These are phyloP conservation scores for Pomacea maculata DNA, from an alignment of 1,140 invertebrate species.

Conservation along the genomic window DNA sequence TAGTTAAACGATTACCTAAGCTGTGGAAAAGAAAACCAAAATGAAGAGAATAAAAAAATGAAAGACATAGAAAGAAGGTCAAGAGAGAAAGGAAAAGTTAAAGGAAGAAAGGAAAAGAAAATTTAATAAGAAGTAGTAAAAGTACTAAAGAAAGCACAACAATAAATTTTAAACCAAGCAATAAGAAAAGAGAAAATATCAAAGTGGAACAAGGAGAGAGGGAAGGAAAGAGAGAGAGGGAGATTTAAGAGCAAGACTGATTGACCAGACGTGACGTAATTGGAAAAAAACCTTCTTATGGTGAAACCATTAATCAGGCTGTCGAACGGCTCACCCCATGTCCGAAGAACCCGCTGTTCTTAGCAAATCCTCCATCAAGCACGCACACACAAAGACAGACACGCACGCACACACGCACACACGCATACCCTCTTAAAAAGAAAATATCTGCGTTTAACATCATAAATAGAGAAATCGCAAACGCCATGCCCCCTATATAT, in stretches of 20 bases:
- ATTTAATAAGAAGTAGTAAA: background rate
- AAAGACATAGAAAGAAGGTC: background rate
- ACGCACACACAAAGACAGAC: no score
- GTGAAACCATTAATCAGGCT: no score
- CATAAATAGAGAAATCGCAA: no score
- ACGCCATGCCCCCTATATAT: no score
- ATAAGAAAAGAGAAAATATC: background rate
- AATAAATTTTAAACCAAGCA: background rate
- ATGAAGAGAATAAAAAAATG: background rate
- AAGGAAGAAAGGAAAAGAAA: background rate
- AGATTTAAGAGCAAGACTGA: conserved; percentile 1
- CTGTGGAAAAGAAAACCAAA: background rate
- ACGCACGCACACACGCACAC: no score
- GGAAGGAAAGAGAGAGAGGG: background rate
- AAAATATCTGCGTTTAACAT: no score
- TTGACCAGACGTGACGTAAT: no score
- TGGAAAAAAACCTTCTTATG: no score
- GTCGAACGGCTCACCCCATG: no score
- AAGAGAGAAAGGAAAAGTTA: background rate
- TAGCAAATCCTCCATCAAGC: no score
- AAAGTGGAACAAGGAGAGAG: background rate
- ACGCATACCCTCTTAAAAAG: no score
- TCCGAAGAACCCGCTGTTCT: no score
- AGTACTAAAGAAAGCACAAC: background rate
- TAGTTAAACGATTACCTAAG: background rate